A percentile compares a stretch with the other conserved stretches of the same genome.
Conservation (phyloP, 2,113 vertebrate species). For the Gracilinanus agilis region DNA sequence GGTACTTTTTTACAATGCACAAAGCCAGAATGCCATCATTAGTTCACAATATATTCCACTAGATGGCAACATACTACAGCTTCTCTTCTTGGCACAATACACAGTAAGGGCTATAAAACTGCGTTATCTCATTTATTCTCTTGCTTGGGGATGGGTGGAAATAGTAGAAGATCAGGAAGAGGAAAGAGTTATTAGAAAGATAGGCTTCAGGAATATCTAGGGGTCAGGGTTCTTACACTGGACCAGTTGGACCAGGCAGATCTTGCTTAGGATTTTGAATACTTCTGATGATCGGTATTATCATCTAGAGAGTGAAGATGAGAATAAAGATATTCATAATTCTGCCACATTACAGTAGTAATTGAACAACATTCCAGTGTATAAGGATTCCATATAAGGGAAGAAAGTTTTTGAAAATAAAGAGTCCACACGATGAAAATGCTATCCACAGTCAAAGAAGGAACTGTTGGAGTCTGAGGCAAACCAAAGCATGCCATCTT, state of each 20-base stretch:
- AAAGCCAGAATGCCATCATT: not conserved
- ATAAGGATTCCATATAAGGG: not conserved
- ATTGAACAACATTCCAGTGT: not conserved
- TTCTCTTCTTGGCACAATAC: not conserved
- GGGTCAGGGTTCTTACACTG: not conserved
- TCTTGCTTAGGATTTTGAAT: not conserved
- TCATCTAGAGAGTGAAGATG: not conserved
- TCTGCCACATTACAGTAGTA: not conserved
- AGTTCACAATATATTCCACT: constrained; percentile 70
- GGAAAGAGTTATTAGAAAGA: not conserved
- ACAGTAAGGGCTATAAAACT: not conserved
- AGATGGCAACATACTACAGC: constrained; percentile 78
- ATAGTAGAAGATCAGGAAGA: not conserved
- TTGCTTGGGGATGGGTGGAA: not conserved
- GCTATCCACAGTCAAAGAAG: too few relatives aligned
- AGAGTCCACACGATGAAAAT: too few relatives aligned
- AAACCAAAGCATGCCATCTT: too few relatives aligned
- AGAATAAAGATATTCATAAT: not conserved
- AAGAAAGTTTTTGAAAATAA: not conserved
- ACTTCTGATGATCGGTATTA: not conserved
- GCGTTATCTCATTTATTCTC: not conserved
- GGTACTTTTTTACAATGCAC: not conserved
- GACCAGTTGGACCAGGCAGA: not conserved
- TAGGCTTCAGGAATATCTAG: not conserved
- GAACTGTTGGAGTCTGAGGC: too few relatives aligned